phyloP scores from a whole-genome alignment of 2,113 vertebrate species.

The Pluvialis apricaria region DNA sequence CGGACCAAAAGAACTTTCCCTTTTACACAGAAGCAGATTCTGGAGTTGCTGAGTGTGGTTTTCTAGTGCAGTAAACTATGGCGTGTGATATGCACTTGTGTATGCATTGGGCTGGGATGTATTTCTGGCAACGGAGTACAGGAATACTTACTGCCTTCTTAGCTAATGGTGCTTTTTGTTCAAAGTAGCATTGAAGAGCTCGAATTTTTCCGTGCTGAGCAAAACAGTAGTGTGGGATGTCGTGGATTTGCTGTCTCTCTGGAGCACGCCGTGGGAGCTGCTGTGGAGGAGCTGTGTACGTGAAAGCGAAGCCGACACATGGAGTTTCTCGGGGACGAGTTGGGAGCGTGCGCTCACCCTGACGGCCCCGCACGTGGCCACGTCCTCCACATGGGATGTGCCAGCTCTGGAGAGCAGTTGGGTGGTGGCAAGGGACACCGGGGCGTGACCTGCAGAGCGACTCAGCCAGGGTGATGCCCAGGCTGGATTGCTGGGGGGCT shows the following conservation, averaged over 20 bases:
- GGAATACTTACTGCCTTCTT: background rate
- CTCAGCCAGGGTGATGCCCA: background rate
- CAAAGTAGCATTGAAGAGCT: background rate
- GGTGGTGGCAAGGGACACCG: background rate
- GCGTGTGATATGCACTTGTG: background rate
- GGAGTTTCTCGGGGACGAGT: rapidly evolving
- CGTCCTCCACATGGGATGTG: rapidly evolving
- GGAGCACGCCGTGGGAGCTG: background rate
- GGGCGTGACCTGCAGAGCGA: background rate
- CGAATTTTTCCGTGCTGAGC: background rate
- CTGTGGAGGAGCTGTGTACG: rapidly evolving
- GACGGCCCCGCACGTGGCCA: rapidly evolving
- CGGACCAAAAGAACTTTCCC: background rate
- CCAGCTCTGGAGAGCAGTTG: background rate
- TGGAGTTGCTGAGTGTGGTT: background rate
- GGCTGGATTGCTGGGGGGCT: background rate
- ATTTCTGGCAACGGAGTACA: background rate
- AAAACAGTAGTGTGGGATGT: background rate
- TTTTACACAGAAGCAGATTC: background rate
- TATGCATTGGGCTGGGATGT: background rate
- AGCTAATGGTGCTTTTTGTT: background rate
- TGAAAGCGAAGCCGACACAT: rapidly evolving
- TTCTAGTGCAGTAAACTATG: background rate
- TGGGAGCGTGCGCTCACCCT: rapidly evolving
- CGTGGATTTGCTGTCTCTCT: background rate